phyloP scores from a whole-genome alignment of 2,797 vertebrate genomes.

The Lithobates sylvaticus region DNA sequence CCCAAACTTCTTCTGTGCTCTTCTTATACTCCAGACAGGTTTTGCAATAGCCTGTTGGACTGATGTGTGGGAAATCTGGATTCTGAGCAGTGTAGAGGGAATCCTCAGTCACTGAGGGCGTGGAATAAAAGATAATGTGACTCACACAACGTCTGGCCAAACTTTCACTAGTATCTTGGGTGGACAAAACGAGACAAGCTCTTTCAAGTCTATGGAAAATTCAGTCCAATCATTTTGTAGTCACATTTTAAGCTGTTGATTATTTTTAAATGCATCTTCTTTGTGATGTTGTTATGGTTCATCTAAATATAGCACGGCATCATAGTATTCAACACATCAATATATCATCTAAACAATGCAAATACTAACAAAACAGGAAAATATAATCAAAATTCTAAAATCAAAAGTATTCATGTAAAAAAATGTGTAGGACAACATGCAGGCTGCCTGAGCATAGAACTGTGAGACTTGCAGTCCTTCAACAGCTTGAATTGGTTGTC shows the following conservation, averaged over 20 bases:
- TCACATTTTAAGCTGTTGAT: neutral
- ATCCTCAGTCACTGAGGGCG: constrained; percentile 41
- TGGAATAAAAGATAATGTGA: constrained; percentile 47
- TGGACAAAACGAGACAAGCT: constrained; percentile 9
- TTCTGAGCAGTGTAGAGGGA: constrained; percentile 37
- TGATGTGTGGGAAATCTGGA: constrained; percentile 49
- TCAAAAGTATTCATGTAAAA: too few relatives aligned
- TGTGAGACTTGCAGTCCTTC: too few relatives aligned
- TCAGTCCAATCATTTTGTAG: neutral
- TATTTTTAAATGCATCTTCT: neutral
- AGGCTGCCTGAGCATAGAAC: too few relatives aligned
- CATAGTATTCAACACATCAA: neutral
- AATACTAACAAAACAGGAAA: neutral
- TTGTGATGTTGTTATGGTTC: neutral
- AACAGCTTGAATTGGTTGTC: too few relatives aligned
- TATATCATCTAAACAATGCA: neutral
- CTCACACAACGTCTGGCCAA: constrained; percentile 47
- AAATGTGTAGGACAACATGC: too few relatives aligned
- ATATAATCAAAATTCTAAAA: too few relatives aligned
- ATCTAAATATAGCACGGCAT: neutral
- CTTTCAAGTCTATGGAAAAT: constrained; percentile 22
- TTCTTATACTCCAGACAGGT: neutral
- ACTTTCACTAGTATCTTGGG: constrained; percentile 43
- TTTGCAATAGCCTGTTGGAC: constrained; percentile 42
- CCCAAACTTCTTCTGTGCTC: constrained; percentile 20